These are phyloP conservation scores for Stylophora pistillata DNA, from an alignment of 64 coral and sea anemone genomes.

Conservation along the genomic window DNA sequence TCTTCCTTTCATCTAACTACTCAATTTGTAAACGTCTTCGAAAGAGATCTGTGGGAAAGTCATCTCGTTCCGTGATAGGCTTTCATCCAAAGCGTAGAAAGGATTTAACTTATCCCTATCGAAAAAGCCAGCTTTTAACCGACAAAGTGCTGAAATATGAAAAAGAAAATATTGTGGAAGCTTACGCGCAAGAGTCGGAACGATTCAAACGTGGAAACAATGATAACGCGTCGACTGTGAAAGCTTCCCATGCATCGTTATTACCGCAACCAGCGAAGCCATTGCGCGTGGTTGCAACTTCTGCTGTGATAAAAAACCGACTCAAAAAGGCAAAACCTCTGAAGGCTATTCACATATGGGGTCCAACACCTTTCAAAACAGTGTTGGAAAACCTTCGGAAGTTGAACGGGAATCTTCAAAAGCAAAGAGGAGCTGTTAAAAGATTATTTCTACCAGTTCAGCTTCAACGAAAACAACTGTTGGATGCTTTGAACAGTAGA, in stretches of 20 bases:
- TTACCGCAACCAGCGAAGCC: conserved; percentile 74
- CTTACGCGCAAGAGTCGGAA: neutral
- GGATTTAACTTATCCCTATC: neutral
- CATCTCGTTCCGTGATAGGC: neutral
- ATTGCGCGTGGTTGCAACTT: conserved; percentile 80
- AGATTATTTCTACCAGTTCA: conserved; percentile 44
- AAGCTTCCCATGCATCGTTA: neutral
- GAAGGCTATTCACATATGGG: conserved; percentile 93
- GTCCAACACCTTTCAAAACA: conserved; percentile 76
- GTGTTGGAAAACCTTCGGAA: conserved; percentile 58
- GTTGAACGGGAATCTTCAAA: conserved; percentile 58
- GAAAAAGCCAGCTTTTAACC: neutral
- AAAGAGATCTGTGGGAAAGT: neutral
- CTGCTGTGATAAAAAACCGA: conserved; percentile 79
- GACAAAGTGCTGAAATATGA: neutral
- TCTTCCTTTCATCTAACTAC: neutral
- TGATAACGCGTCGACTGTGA: neutral
- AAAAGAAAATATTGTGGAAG: too few species aligned
- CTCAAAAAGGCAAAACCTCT: conserved; percentile 60
- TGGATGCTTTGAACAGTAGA: neutral
- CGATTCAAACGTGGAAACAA: neutral
- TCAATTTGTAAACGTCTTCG: conserved; percentile 24
- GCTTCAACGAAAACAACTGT: conserved; percentile 15
- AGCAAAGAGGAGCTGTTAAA: conserved; percentile 49
- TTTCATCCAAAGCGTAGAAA: neutral